Base-by-base conservation (phyloP, 1,140 invertebrate species). In the Wasmannia auropunctata region DNA sequence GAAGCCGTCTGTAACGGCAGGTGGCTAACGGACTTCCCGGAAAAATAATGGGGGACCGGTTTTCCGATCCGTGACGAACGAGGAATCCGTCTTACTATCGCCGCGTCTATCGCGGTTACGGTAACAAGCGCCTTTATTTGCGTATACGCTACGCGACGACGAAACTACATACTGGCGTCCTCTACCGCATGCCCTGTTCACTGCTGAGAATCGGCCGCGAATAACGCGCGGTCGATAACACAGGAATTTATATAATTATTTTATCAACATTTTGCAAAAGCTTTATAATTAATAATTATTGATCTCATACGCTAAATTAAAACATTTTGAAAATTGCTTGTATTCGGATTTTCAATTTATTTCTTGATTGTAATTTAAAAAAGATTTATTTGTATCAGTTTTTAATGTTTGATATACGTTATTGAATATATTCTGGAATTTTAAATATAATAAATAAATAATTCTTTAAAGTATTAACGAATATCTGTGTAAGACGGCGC, bases 41-140 rank as follows among this genome's bases (percentile, higher is more conserved):
- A 86, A 85, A 87, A 85, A 58, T 86, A 88, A 86, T 88, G 10
- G 28, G 40, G 0, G 63, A 85, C 84, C 86, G 74, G 63, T 91
- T 90, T 88, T 28, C 28, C 10, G 31, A 80, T 19, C 28, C 49
- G 76, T 76, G 67, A 90, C 65, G 46, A 22, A 86, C 58, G 51
- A 60, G 37, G 74, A n/a, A 22, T 43, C 31, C 58, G 40, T 86
- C 25, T 14, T 70, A 56, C 25, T 58, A 22, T 63, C n/a, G 56
- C 8, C 43, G 85, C 62, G 8, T 67, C 58, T 34, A 87, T 90
- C 54, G 75, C 43, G 46, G 85, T 86, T 77, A 75, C 22, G 49
- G 8, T 85, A 83, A 88, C 60, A 19, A 83, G 28, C 34, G 3
- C 37, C 46, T 11, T 86, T 62, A 56, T 46, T n/a, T 16, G 43